These are phyloP conservation scores for Eugnorisma glareosa DNA, from an alignment of 2,888 invertebrate genomes.

Conservation along the genomic window DNA sequence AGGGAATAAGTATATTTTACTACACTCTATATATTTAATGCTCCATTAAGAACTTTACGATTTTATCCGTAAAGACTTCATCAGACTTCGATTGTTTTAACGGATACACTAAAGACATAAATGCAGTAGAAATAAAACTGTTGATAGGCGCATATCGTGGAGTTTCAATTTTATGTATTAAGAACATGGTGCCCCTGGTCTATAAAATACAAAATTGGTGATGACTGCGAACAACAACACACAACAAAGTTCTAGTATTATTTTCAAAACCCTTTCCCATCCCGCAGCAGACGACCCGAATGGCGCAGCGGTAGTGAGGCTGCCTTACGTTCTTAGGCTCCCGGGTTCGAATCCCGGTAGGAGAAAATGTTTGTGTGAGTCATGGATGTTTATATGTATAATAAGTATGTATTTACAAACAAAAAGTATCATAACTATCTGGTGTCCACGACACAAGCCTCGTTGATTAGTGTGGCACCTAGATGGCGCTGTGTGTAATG, in stretches of 20 bases:
- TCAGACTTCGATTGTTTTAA: slow-evolving; percentile 58
- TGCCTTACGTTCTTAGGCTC: no score
- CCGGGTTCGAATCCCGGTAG: no score
- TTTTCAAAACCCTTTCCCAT: neutral
- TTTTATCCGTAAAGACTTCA: slow-evolving; percentile 57
- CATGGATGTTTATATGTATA: no score
- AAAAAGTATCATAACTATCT: no score
- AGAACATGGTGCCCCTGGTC: neutral
- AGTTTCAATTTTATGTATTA: neutral
- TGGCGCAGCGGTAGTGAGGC: no score
- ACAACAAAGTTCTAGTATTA: neutral
- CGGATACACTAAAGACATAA: slow-evolving; percentile 14
- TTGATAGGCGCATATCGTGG: neutral
- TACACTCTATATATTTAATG: slow-evolving; percentile 61
- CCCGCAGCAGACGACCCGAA: no score
- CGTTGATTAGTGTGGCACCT: no score
- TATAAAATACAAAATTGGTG: neutral
- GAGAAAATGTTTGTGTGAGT: no score
- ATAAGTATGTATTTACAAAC: no score
- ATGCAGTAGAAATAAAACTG: slow-evolving; percentile 32
- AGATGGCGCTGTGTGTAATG: no score
- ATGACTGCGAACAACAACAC: neutral
- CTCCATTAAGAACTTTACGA: slow-evolving; percentile 63
- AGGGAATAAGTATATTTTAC: slow-evolving; percentile 61
- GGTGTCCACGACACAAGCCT: no score